A percentile compares a stretch with the other conserved stretches of the same genome.
These are phyloP conservation scores for Trimorus sp. DNA, from an alignment of 2,888 invertebrate genomes.

Conservation along the genomic window DNA sequence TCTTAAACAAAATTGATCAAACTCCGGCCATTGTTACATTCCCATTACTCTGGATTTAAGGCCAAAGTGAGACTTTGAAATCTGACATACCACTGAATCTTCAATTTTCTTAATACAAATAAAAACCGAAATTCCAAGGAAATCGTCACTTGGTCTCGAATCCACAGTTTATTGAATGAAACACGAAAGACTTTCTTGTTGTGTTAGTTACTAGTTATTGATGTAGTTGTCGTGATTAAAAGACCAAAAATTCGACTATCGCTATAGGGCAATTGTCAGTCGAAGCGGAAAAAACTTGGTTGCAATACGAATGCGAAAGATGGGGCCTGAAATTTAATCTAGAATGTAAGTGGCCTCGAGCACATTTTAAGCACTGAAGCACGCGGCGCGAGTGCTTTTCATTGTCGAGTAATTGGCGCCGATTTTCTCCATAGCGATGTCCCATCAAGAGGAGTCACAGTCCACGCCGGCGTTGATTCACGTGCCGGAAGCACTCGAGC, in stretches of 20 bases:
- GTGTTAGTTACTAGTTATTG: conserved; percentile 49
- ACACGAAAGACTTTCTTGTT: conserved; percentile 23
- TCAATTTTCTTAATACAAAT: not conserved
- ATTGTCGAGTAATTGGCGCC: conserved; percentile 41
- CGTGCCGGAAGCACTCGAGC: conserved; percentile 84
- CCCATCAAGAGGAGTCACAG: conserved; percentile 94
- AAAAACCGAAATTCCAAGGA: conserved; percentile 8
- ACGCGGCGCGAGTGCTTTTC: conserved; percentile 35
- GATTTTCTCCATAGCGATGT: conserved; percentile 84
- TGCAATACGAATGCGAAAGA: conserved; percentile 93
- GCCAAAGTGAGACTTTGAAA: conserved; percentile 18
- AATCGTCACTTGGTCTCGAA: conserved; percentile 40
- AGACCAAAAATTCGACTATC: conserved; percentile 63
- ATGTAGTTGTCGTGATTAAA: conserved; percentile 57
- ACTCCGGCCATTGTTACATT: conserved; percentile 12
- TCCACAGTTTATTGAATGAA: conserved; percentile 52
- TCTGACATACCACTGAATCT: no score
- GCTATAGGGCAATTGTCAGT: conserved; percentile 90
- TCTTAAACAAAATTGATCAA: not conserved
- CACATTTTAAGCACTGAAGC: conserved; percentile 45
- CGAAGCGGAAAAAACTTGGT: conserved; percentile 94
- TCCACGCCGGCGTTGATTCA: conserved; percentile 93
- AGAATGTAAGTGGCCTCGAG: conserved; percentile 85
- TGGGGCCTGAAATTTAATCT: conserved; percentile 92
- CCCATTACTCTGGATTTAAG: conserved; percentile 46